Evolutionary conservation across 1,140 invertebrate species (phyloP).

Genomic region (Drosophila mayri): DNA sequence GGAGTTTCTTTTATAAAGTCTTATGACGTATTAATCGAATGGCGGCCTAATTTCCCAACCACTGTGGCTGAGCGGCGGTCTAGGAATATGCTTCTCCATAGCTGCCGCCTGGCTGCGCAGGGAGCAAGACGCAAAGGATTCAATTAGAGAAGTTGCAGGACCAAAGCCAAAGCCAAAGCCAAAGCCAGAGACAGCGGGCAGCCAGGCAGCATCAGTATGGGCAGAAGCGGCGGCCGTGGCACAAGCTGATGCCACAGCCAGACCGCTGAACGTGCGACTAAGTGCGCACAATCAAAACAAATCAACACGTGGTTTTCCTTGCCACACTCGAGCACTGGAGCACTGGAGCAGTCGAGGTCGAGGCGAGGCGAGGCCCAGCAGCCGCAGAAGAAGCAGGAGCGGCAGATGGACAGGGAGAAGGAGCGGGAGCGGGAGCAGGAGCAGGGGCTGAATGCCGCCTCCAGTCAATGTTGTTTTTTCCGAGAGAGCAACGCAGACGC

Average conservation of each 20-base stretch:
- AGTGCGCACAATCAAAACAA: constrained; percentile 84
- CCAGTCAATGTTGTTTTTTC: not conserved
- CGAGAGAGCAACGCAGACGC: constrained; percentile 32
- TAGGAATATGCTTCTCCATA: constrained; percentile 10
- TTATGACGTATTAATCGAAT: constrained; percentile 10
- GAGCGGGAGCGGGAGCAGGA: not conserved
- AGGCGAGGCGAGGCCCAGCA: constrained; percentile 30
- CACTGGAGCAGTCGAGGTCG: constrained; percentile 41
- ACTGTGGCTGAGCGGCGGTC: constrained; percentile 8
- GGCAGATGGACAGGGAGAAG: not conserved
- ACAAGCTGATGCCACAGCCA: constrained; percentile 1
- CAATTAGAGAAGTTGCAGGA: constrained; percentile 63
- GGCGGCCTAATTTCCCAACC: not conserved
- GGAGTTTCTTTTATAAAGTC: no score
- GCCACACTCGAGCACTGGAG: constrained; percentile 36
- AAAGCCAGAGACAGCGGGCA: constrained; percentile 1
- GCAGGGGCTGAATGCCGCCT: not conserved
- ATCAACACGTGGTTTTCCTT: constrained; percentile 84
- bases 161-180: constrained; percentile 19
- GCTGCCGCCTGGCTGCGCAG: constrained; percentile 41
- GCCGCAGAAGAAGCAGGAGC: constrained; percentile 1
- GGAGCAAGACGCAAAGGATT: constrained; percentile 58
- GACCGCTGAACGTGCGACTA: constrained; percentile 34
- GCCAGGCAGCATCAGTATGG: constrained; percentile 2
- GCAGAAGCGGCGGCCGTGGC: constrained; percentile 7